phyloP scores from a whole-genome alignment of 2,113 vertebrate genomes.

The Labeo rohita region DNA sequence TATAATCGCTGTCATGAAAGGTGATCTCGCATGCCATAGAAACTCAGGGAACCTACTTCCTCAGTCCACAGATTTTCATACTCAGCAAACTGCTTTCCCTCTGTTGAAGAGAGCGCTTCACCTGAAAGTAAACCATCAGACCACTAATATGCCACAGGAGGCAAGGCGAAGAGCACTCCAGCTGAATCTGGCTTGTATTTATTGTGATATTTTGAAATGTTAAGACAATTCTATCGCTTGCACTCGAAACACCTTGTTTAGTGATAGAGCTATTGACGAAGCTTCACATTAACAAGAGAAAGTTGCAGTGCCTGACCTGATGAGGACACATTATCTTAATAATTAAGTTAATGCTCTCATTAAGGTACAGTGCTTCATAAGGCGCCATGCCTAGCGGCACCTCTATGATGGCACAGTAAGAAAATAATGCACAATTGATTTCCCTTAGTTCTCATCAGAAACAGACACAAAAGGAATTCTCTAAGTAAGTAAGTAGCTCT shows the following conservation, averaged over 20 bases:
- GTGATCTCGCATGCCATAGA: slow-evolving; percentile 33
- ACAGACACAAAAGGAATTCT: background rate
- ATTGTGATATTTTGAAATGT: background rate
- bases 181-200: background rate
- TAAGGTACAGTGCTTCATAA: background rate
- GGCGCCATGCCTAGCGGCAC: background rate
- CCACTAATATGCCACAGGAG: background rate
- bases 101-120: background rate
- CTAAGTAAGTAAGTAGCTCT: background rate
- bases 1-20: slow-evolving; percentile 62
- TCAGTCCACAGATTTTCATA: slow-evolving; percentile 12
- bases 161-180: background rate
- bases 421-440: background rate
- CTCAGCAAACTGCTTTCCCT: background rate
- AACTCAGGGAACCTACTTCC: slow-evolving; percentile 37
- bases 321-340: slow-evolving; percentile 5
- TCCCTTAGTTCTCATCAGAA: background rate
- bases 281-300: slow-evolving; percentile 20
- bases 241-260: background rate
- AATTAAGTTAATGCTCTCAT: slow-evolving; percentile 27
- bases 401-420: background rate
- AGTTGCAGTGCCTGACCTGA: background rate
- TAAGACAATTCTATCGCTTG: background rate
- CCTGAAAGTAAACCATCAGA: slow-evolving; percentile 17
- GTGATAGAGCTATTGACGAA: background rate